These are phyloP conservation scores for Sylvilagus floridanus DNA, from an alignment of 2,797 vertebrate genomes.

Conservation along the genomic window DNA sequence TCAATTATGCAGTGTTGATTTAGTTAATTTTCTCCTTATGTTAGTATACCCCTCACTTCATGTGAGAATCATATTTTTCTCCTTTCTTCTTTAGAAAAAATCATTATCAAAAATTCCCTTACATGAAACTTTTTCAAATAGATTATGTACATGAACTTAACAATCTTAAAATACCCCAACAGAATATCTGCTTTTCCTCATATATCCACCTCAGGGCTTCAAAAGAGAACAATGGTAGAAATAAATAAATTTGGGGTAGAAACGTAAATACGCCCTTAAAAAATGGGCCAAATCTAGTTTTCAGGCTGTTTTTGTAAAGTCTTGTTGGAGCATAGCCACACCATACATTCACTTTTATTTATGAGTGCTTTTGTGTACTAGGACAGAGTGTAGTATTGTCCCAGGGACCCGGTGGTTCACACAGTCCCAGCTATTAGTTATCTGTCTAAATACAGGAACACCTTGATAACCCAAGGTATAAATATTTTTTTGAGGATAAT, in stretches of 20 bases:
- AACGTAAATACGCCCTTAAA: not conserved
- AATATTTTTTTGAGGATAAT: not conserved
- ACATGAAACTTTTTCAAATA: not conserved
- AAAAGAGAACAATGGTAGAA: constrained; percentile 39
- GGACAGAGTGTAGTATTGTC: not conserved
- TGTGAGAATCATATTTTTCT: not conserved
- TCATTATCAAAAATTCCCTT: not conserved
- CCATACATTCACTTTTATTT: not conserved
- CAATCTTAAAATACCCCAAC: not conserved
- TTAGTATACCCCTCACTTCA: not conserved
- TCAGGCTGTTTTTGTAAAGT: not conserved
- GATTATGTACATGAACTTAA: not conserved
- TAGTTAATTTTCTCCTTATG: not conserved
- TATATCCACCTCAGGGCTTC: not conserved
- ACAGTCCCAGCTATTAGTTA: constrained; percentile 16
- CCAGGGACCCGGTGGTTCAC: not conserved
- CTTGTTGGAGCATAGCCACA: not conserved
- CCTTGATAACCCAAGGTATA: not conserved
- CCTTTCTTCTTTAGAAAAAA: not conserved
- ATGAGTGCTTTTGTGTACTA: not conserved
- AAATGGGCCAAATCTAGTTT: not conserved
- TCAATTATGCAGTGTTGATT: not conserved
- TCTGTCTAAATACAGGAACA: not conserved
- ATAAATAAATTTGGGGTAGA: not conserved
- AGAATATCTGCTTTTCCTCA: constrained; percentile 4